These are phyloP conservation scores for Rosalia funebris DNA, from an alignment of 2,888 invertebrate species.

Conservation along the genomic window DNA sequence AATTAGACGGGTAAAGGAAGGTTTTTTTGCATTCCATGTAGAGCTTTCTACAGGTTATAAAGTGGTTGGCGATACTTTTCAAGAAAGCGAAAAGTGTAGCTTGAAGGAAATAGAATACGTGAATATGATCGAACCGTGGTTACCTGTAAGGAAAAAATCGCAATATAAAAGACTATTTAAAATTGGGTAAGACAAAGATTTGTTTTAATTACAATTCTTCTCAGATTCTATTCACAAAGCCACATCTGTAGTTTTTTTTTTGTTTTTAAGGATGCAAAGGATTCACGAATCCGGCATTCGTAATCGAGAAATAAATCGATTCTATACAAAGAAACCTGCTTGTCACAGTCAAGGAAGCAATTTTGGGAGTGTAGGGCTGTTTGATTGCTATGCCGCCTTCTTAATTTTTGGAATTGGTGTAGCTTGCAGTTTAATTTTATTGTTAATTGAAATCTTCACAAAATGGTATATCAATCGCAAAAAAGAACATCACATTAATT, in stretches of 20 bases:
- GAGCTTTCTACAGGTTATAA: constrained; percentile 75
- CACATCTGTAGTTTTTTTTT: too few species aligned
- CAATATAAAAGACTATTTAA: constrained; percentile 68
- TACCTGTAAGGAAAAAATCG: constrained; percentile 67
- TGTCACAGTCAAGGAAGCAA: constrained; percentile 69
- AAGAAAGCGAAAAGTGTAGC: constrained; percentile 77
- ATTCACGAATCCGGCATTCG: constrained; percentile 71
- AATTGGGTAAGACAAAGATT: constrained; percentile 64
- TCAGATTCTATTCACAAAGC: too few species aligned
- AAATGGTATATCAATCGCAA: neutral
- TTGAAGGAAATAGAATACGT: constrained; percentile 71
- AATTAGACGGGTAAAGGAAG: constrained; percentile 68
- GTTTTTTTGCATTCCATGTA: constrained; percentile 75
- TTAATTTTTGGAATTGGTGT: constrained; percentile 49
- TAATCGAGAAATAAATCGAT: constrained; percentile 66
- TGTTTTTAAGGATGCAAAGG: constrained; percentile 42
- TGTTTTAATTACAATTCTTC: neutral
- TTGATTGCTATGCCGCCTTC: constrained; percentile 68
- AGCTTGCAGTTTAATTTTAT: constrained; percentile 28
- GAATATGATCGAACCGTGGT: constrained; percentile 68
- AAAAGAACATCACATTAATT: too few species aligned
- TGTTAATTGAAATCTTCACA: constrained; percentile 32
- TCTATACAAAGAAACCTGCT: constrained; percentile 70
- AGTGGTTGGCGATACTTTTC: constrained; percentile 73
- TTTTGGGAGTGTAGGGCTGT: constrained; percentile 71